These are phyloP conservation scores for Hemicordylus capensis DNA, from an alignment of 2,113 vertebrate genomes.

Conservation along the genomic window DNA sequence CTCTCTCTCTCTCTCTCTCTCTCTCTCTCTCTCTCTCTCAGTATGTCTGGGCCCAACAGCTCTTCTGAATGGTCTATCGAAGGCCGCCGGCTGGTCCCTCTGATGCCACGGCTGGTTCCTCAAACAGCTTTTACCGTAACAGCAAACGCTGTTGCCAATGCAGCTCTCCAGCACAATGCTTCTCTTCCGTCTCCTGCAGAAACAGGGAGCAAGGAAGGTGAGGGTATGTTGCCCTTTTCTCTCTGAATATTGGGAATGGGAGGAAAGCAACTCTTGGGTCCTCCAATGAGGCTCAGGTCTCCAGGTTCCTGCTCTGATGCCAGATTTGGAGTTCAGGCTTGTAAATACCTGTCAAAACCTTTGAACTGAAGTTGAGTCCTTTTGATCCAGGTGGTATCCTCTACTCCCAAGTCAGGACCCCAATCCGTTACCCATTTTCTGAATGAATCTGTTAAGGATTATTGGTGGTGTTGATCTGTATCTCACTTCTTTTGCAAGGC, in stretches of 20 bases:
- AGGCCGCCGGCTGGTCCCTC: constrained; percentile 92
- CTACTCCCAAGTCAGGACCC: not conserved
- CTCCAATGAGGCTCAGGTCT: not conserved
- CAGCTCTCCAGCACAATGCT: constrained; percentile 91
- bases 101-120: constrained; percentile 96
- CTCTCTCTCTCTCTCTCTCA: constrained; percentile 70
- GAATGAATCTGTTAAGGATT: too few species aligned
- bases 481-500: too few species aligned
- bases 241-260: rapidly evolving
- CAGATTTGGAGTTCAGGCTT: not conserved
- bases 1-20: constrained; percentile 62
- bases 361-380: not conserved
- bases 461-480: too few species aligned
- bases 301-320: too few species aligned
- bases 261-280: not conserved
- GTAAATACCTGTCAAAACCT: not conserved
- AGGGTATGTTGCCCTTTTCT: constrained; percentile 33
- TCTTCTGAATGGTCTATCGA: constrained; percentile 98
- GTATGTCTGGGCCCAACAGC: constrained; percentile 98
- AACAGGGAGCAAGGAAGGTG: constrained; percentile 97
- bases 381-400: not conserved
- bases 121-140: constrained; percentile 96
- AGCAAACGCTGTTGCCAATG: constrained; percentile 92
- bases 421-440: not conserved
- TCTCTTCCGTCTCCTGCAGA: constrained; percentile 91